Evolutionary conservation across 2,888 invertebrate species (phyloP).

Genomic region (Polydesmus complanatus): DNA sequence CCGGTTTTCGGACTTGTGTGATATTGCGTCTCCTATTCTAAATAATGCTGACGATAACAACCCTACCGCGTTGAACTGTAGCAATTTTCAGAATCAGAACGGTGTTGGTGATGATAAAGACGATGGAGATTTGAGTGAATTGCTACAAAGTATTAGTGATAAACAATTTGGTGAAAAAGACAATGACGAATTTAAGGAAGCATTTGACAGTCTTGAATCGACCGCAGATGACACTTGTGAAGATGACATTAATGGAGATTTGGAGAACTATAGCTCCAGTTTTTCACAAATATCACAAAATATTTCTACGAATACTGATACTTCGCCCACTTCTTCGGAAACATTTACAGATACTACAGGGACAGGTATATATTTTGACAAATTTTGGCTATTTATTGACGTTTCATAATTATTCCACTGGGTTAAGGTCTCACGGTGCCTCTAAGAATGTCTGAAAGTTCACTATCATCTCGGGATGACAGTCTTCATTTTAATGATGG

Average conservation of each 20-base stretch:
- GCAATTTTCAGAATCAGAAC: not conserved
- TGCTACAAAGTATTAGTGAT: constrained; percentile 4
- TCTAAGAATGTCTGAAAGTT: constrained; percentile 25
- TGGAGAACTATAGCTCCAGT: constrained; percentile 16
- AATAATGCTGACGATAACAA: constrained; percentile 20
- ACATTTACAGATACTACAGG: constrained; percentile 17
- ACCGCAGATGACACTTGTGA: constrained; percentile 13
- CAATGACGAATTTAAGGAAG: constrained; percentile 24
- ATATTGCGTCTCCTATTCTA: constrained; percentile 21
- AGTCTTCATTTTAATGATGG: constrained; percentile 18
- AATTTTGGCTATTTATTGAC: not conserved
- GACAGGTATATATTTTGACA: not conserved
- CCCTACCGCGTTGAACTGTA: constrained; percentile 19
- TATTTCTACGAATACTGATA: constrained; percentile 15
- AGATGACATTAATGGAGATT: constrained; percentile 15
- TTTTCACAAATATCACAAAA: constrained; percentile 19
- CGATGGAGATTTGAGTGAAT: constrained; percentile 2
- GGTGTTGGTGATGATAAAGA: not conserved
- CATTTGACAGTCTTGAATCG: constrained; percentile 19
- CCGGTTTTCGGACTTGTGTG: constrained; percentile 42
- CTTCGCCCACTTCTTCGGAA: constrained; percentile 18
- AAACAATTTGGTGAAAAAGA: constrained; percentile 6
- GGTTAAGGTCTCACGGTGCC: constrained; percentile 21
- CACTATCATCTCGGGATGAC: constrained; percentile 18
- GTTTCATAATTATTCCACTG: constrained; percentile 13